A percentile compares a stretch with the other conserved stretches of the same genome.
Conservation (phyloP, 2,888 invertebrate species). For the Cephus rjabovi region DNA sequence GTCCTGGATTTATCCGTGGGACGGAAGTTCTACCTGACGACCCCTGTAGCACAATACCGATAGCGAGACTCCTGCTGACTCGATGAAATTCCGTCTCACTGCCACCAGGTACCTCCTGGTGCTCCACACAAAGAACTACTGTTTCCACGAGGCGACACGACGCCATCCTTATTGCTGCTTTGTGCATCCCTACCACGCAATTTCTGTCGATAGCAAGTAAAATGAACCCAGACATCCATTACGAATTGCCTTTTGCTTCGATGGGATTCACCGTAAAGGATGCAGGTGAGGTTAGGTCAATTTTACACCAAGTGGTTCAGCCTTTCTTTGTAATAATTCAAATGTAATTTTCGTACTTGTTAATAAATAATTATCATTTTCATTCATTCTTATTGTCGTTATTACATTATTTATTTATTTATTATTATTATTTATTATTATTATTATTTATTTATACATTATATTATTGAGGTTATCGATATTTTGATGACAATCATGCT, state of each 20-base stretch:
- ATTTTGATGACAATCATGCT: neutral
- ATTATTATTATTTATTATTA: no score
- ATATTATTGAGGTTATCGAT: neutral
- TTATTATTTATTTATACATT: no score
- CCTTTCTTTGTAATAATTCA: neutral
- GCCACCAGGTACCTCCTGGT: neutral
- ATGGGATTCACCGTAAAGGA: neutral
- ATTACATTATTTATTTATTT: no score
- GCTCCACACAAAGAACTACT: neutral
- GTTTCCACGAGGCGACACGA: neutral
- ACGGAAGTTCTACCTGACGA: neutral
- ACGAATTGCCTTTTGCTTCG: neutral
- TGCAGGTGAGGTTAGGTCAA: neutral
- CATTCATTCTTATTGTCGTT: neutral
- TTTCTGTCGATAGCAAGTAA: neutral
- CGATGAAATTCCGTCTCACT: neutral
- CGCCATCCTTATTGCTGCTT: neutral
- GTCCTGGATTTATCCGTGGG: neutral
- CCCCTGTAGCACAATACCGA: neutral
- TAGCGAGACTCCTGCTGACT: neutral
- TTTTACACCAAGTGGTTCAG: neutral
- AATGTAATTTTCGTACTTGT: neutral
- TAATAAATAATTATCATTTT: neutral
- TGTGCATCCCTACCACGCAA: neutral
- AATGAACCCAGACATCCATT: neutral